These are phyloP conservation scores for Callinectes sapidus DNA, from an alignment of 2,888 invertebrate genomes.

Conservation along the genomic window DNA sequence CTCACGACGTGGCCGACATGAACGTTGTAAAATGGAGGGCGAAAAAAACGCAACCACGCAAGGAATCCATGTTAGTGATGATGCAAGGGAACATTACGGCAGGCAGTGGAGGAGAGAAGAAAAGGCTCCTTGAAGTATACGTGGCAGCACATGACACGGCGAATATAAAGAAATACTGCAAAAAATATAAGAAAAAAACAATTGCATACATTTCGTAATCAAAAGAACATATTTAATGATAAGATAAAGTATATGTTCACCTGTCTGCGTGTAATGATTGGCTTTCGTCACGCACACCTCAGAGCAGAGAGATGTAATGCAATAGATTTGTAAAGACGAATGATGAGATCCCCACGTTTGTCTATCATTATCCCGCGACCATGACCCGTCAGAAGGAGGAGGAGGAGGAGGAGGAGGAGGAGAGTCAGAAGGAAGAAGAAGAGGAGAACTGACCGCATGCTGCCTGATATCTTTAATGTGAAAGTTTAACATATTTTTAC, in stretches of 20 bases:
- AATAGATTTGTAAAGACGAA: neutral
- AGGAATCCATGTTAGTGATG: neutral
- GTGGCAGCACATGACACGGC: neutral
- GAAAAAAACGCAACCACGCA: neutral
- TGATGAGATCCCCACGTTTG: neutral
- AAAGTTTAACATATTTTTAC: neutral
- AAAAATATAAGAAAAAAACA: neutral
- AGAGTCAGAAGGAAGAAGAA: neutral
- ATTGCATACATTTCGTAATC: neutral
- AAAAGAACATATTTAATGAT: neutral
- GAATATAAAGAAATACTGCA: neutral
- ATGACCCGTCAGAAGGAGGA: neutral
- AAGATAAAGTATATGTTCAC: neutral
- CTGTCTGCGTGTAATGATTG: neutral
- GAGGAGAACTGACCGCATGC: neutral
- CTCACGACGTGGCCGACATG: neutral
- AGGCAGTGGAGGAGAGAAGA: slow-evolving; percentile 19
- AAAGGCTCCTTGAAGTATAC: neutral
- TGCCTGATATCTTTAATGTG: neutral
- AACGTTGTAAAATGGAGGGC: neutral
- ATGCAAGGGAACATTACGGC: neutral
- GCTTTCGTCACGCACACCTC: neutral
- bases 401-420: neutral
- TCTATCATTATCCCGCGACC: neutral
- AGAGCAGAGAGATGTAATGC: neutral